A percentile compares a stretch with the other conserved stretches of the same genome.
phyloP scores from a whole-genome alignment of 2,888 invertebrate genomes.

The Petrolisthes manimaculis region DNA sequence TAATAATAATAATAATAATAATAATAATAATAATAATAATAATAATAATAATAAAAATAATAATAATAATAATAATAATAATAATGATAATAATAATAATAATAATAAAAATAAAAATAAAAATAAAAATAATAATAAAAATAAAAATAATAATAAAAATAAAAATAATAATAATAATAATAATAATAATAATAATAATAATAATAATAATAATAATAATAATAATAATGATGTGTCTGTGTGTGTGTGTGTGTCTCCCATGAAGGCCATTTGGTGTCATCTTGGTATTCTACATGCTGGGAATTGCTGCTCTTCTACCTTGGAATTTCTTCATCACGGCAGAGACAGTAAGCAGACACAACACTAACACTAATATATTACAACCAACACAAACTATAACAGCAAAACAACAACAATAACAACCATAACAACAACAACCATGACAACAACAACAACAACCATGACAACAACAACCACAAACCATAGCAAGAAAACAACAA shows the following conservation, averaged over 20 bases:
- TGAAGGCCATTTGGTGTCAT: slow-evolving; percentile 45
- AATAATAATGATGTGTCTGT: not conserved
- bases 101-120: not conserved
- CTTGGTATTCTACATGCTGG: slow-evolving; percentile 83
- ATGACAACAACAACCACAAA: not conserved
- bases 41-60: not conserved
- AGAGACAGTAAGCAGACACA: slow-evolving; percentile 83
- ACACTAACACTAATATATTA: too few relatives aligned
- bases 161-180: not conserved
- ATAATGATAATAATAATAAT: not conserved
- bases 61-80: not conserved
- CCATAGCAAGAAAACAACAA: too few relatives aligned
- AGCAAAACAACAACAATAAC: not conserved
- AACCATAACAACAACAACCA: not conserved
- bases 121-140: not conserved
- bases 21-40: too few relatives aligned
- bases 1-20: too few relatives aligned
- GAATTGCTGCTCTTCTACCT: slow-evolving; percentile 89
- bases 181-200: not conserved
- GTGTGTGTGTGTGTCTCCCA: not conserved
- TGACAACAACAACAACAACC: not conserved
- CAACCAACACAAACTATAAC: not conserved
- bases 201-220: not conserved
- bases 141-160: not conserved
- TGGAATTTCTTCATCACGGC: slow-evolving; percentile 98